Percentiles rank a stretch among this genome's conserved stretches.
These are phyloP conservation scores for Epinephelus awoara DNA, from an alignment of 2,797 vertebrate genomes.

Conservation along the genomic window DNA sequence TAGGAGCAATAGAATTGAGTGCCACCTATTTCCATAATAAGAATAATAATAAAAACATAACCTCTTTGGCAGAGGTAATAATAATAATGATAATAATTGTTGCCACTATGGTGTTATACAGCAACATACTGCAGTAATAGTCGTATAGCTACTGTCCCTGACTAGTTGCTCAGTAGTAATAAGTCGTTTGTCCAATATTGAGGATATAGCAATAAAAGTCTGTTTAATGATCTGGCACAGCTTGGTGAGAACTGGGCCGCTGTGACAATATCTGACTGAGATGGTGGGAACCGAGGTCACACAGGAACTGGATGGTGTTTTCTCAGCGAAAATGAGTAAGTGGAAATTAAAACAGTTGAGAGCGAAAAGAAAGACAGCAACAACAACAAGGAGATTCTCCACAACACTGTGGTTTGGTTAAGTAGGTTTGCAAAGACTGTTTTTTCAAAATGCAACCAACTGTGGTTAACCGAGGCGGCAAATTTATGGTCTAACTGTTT, in stretches of 20 bases:
- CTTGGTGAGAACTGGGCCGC: conserved; percentile 63
- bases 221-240: conserved; percentile 52
- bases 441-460: conserved; percentile 56
- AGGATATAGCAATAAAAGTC: conserved; percentile 27
- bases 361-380: background rate
- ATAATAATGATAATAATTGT: too few species aligned
- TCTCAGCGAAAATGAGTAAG: conserved; percentile 64
- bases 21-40: too few species aligned
- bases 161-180: too few species aligned
- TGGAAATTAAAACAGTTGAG: conserved; percentile 55
- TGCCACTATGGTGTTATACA: too few species aligned
- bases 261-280: conserved; percentile 54
- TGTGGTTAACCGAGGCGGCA: conserved; percentile 48
- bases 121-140: too few species aligned
- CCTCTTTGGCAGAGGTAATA: too few species aligned
- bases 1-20: too few species aligned
- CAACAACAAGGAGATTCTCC: conserved; percentile 35
- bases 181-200: conserved; percentile 2
- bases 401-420: conserved; percentile 56
- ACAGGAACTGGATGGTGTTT: conserved; percentile 39
- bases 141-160: too few species aligned
- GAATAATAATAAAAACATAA: too few species aligned
- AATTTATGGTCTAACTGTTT: conserved; percentile 49
- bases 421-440: conserved; percentile 21
- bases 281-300: conserved; percentile 68